Conservation (phyloP, 2,113 vertebrate species). For the Gnathonemus longibarbis region DNA sequence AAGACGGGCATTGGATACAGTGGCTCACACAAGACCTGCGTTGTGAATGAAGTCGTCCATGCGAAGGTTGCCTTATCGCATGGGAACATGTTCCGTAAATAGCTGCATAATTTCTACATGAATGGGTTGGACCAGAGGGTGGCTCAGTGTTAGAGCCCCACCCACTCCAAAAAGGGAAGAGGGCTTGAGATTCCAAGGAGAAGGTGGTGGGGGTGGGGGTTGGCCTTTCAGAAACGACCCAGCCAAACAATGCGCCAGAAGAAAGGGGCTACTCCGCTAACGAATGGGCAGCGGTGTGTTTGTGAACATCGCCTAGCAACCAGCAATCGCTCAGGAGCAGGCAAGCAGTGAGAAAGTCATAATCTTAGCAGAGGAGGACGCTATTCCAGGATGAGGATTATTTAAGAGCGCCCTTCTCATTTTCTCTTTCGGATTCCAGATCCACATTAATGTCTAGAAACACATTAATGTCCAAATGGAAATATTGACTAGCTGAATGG, state of each 20-base stretch:
- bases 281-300: slow-evolving; percentile 22
- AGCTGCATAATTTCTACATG: slow-evolving; percentile 7
- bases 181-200: slow-evolving; percentile 42
- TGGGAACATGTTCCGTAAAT: not conserved
- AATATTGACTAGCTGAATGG: not conserved
- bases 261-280: slow-evolving; percentile 23
- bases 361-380: slow-evolving; percentile 19
- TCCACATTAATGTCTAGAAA: not conserved
- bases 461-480: not conserved
- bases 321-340: slow-evolving; percentile 32
- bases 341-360: slow-evolving; percentile 31
- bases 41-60: not conserved
- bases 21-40: not conserved
- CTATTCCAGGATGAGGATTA: not conserved
- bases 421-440: not conserved
- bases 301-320: slow-evolving; percentile 33
- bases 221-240: slow-evolving; percentile 25
- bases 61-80: not conserved
- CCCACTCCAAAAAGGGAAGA: slow-evolving; percentile 18
- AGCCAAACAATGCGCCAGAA: slow-evolving; percentile 31
- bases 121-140: slow-evolving; percentile 20
- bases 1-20: not conserved
- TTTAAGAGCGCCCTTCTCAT: not conserved
- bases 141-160: not conserved
- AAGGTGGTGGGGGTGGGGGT: slow-evolving; percentile 15